Evolutionary conservation across 1,140 invertebrate genomes (phyloP).

Genomic region (Anagrus nilaparvatae): DNA sequence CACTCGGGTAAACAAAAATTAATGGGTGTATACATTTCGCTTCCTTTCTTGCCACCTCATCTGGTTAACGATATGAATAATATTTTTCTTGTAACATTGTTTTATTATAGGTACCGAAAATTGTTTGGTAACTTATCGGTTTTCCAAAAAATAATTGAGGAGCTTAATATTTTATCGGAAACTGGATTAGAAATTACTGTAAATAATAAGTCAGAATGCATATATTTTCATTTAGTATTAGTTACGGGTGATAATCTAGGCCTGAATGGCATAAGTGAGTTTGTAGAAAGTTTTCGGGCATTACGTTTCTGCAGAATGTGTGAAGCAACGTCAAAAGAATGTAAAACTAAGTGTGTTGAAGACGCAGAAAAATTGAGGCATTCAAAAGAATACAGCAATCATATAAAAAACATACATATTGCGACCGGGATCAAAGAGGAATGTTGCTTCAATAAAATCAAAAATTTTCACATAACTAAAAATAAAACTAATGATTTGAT

Average conservation of each 20-base stretch:
- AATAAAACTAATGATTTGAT: slow-evolving; percentile 25
- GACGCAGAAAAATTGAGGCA: slow-evolving; percentile 12
- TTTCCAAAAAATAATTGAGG: slow-evolving; percentile 13
- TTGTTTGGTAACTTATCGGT: slow-evolving; percentile 1
- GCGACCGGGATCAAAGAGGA: slow-evolving; percentile 27
- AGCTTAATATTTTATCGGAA: slow-evolving; percentile 13
- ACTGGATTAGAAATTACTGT: slow-evolving; percentile 10
- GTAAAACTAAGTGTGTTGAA: slow-evolving; percentile 9
- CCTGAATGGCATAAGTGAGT: slow-evolving; percentile 16
- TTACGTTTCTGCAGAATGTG: slow-evolving; percentile 17
- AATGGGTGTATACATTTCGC: slow-evolving; percentile 8
- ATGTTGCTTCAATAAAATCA: slow-evolving; percentile 27
- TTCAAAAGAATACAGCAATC: slow-evolving; percentile 11
- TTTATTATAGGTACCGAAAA: slow-evolving; percentile 5
- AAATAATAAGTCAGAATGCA: slow-evolving; percentile 6
- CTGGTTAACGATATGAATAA: slow-evolving; percentile 4
- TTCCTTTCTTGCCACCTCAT: slow-evolving; percentile 9
- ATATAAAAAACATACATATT: slow-evolving; percentile 5
- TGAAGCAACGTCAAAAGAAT: slow-evolving; percentile 8
- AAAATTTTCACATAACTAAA: slow-evolving; percentile 30
- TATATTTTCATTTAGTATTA: slow-evolving; percentile 15
- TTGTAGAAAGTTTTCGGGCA: slow-evolving; percentile 14
- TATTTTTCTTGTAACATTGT: slow-evolving; percentile 10
- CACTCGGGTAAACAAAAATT: slow-evolving; percentile 14
- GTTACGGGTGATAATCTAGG: slow-evolving; percentile 16